These are phyloP conservation scores for Aphidoletes aphidimyza DNA, from an alignment of 2,888 invertebrate species.

Conservation along the genomic window DNA sequence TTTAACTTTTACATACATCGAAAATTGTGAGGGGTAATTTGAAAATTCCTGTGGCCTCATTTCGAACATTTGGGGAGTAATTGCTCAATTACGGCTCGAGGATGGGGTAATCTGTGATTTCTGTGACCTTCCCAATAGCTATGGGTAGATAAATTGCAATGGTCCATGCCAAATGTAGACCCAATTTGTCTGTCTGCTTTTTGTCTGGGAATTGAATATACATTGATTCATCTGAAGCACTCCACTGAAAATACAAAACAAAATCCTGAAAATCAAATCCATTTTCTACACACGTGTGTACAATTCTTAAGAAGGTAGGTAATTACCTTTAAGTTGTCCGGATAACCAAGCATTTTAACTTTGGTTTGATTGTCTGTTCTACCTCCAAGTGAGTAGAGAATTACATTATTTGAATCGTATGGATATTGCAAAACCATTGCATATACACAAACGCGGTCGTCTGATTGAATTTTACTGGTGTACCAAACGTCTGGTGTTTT, in stretches of 20 bases:
- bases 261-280: slow-evolving; percentile 50
- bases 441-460: slow-evolving; percentile 68
- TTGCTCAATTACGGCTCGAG: too few species aligned
- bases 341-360: slow-evolving; percentile 70
- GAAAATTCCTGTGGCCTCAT: too few species aligned
- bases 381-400: slow-evolving; percentile 67
- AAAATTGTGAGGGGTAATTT: too few species aligned
- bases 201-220: slow-evolving; percentile 64
- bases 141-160: slow-evolving; percentile 62
- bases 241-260: slow-evolving; percentile 61
- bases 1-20: too few species aligned
- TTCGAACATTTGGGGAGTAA: too few species aligned
- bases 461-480: slow-evolving; percentile 63
- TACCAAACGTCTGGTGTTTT: slow-evolving; percentile 80
- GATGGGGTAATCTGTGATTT: too few species aligned
- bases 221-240: slow-evolving; percentile 59
- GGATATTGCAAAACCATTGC: slow-evolving; percentile 81
- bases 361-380: slow-evolving; percentile 61
- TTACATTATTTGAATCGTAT: slow-evolving; percentile 67
- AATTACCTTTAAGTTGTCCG: slow-evolving; percentile 61
- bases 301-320: slow-evolving; percentile 58
- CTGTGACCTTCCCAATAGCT: neutral
- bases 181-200: slow-evolving; percentile 63
- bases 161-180: slow-evolving; percentile 64
- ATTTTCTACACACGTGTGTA: slow-evolving; percentile 58